phyloP scores from a whole-genome alignment of 2,797 vertebrate species.

The Oophaga sylvatica region DNA sequence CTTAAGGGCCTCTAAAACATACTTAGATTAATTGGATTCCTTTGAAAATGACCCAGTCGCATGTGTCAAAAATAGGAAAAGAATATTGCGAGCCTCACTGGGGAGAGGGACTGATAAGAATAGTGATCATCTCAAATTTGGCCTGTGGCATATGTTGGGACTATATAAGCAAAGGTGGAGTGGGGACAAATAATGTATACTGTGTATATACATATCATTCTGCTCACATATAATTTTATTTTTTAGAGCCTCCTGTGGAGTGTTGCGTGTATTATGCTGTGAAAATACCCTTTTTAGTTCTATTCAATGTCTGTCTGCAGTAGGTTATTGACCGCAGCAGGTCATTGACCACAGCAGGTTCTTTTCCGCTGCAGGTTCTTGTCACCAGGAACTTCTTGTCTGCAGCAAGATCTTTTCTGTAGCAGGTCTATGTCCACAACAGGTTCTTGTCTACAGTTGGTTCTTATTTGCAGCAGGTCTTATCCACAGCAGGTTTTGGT shows the following conservation, averaged over 20 bases:
- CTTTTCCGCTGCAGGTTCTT: not conserved
- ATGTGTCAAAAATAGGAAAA: not conserved
- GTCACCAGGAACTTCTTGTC: no score
- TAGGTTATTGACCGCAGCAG: not conserved
- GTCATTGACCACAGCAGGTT: not conserved
- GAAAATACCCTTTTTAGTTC: not conserved
- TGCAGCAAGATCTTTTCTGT: no score
- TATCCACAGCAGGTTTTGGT: no score
- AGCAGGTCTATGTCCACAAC: no score
- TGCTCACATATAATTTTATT: not conserved
- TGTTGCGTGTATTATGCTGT: not conserved
- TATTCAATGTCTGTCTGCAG: not conserved
- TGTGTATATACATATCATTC: no score
- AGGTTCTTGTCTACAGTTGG: no score
- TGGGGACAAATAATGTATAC: no score
- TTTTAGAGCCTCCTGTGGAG: not conserved
- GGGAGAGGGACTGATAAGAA: no score
- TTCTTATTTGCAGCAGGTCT: no score
- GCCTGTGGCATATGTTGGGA: no score
- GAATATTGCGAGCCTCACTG: not conserved
- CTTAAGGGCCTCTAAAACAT: not conserved
- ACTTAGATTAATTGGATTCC: not conserved
- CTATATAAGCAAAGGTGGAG: no score
- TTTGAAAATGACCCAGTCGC: not conserved
- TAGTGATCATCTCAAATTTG: not conserved